These are phyloP conservation scores for Calypte anna DNA, from an alignment of 2,113 vertebrate genomes.

Conservation along the genomic window DNA sequence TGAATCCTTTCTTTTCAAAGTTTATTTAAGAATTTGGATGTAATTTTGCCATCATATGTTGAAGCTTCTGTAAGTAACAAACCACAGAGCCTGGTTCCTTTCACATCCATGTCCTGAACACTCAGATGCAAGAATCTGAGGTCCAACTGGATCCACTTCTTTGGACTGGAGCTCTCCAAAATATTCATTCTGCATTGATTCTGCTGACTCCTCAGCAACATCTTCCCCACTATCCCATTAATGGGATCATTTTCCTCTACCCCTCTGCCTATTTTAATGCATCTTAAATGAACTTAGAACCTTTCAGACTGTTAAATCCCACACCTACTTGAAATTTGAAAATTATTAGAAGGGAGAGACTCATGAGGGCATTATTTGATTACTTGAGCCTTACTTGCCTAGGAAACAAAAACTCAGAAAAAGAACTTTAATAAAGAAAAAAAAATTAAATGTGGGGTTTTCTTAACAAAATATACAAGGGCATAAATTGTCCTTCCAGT, in stretches of 20 bases:
- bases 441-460: not conserved
- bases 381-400: not conserved
- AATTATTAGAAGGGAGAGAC: not conserved
- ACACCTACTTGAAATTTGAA: not conserved
- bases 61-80: not conserved
- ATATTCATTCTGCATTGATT: not conserved
- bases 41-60: not conserved
- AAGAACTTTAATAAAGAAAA: not conserved
- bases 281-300: not conserved
- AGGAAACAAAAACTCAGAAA: not conserved
- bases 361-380: not conserved
- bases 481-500: not conserved
- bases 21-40: not conserved
- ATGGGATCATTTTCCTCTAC: not conserved
- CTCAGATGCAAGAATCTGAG: not conserved
- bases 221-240: not conserved
- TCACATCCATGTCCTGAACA: not conserved
- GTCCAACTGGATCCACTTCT: not conserved
- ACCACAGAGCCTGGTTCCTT: not conserved
- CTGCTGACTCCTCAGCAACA: not conserved
- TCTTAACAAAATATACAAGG: not conserved
- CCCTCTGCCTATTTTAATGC: not conserved
- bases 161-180: not conserved
- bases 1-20: not conserved
- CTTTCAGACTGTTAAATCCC: not conserved